Evolutionary conservation across 2,888 invertebrate genomes (phyloP).

Genomic region (Stenurella melanura): DNA sequence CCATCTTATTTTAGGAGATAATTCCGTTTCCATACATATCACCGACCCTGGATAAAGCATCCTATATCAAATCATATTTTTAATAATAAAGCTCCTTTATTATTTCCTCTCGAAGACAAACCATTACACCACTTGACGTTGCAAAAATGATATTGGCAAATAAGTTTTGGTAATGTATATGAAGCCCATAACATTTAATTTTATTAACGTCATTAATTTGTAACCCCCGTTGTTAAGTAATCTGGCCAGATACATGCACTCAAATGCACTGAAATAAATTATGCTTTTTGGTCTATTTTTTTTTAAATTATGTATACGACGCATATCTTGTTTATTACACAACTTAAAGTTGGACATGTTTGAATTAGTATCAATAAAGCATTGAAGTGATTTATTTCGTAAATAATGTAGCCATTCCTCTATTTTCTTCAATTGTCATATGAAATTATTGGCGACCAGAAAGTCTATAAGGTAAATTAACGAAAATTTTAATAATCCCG

Average conservation of each 20-base stretch:
- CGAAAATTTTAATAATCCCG: too few relatives aligned
- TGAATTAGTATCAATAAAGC: too few relatives aligned
- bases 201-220: conserved; percentile 57
- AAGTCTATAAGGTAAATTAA: too few relatives aligned
- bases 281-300: conserved; percentile 3
- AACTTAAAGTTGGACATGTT: neutral
- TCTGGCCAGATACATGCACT: conserved; percentile 52
- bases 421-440: too few relatives aligned
- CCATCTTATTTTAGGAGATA: too few relatives aligned
- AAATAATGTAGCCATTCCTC: too few relatives aligned
- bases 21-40: too few relatives aligned
- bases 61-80: too few relatives aligned
- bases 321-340: neutral
- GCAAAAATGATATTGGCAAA: neutral
- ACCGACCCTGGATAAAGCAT: too few relatives aligned
- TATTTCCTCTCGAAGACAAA: neutral
- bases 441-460: too few relatives aligned
- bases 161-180: conserved; percentile 44
- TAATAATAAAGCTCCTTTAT: neutral
- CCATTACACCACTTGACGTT: neutral
- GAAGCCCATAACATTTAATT: conserved; percentile 56
- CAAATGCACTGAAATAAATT: conserved; percentile 20
- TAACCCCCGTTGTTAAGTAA: conserved; percentile 52
- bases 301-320: neutral
- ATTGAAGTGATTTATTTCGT: too few relatives aligned